Evolutionary conservation across 2,797 vertebrate species (phyloP).

Genomic region (Macropus fuliginosus): DNA sequence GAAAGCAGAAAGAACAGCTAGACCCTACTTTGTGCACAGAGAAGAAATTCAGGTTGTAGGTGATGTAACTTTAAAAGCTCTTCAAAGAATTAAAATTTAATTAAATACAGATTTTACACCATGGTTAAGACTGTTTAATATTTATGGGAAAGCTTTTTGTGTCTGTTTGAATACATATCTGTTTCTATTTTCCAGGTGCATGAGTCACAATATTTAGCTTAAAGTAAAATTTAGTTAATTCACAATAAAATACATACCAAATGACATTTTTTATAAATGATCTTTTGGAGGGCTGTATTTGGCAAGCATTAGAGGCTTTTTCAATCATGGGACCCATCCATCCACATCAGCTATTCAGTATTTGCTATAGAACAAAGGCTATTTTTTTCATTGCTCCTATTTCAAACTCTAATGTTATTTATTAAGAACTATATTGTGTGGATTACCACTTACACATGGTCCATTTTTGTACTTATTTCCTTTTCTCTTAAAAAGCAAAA

Average conservation of each 20-base stretch:
- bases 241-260: conserved; percentile 50
- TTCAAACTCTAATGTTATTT: conserved; percentile 16
- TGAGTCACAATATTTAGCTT: conserved; percentile 58
- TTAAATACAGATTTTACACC: conserved; percentile 49
- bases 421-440: conserved; percentile 29
- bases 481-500: conserved; percentile 41
- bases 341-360: neutral
- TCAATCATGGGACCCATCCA: neutral
- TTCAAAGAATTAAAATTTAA: conserved; percentile 28
- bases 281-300: conserved; percentile 53
- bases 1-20: neutral
- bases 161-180: conserved; percentile 52
- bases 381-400: neutral
- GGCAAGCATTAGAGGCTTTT: conserved; percentile 7
- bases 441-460: neutral
- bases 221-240: conserved; percentile 64
- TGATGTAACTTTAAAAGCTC: neutral
- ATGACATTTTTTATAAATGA: conserved; percentile 46
- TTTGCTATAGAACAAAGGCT: neutral
- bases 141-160: conserved; percentile 55
- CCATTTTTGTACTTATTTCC: conserved; percentile 44
- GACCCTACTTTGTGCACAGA: neutral
- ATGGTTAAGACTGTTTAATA: conserved; percentile 48
- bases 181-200: conserved; percentile 56
- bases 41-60: neutral